Evolutionary conservation across 92 coral and sea anemone genomes (phyloP), one percentile per base, ranked within the genome.

Genomic region (Zoanthus sansibaricus): DNA sequence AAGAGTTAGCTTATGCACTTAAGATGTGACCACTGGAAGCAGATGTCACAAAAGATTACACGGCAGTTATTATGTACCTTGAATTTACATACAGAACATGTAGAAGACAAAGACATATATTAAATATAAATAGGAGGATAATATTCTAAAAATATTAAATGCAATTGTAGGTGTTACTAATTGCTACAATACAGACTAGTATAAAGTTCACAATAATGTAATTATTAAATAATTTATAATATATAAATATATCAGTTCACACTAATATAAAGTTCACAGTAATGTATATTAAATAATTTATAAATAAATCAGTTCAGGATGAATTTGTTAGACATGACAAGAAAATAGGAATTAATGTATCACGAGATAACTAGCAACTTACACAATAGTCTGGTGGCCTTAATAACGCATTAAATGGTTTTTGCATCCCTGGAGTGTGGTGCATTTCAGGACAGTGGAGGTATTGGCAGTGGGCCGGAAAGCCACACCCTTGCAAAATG

Each of bases 1-100:
- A 87, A 78, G 86, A 70, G 79, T 77, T 48, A 87, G 79, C 76
- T 83, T 83, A n/a, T 69, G 75, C 90, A 78, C 79, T 87, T 78
- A 72, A 87, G 86, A 87, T 87, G 90, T 87, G 90, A 77, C 90
- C 86, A 87, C 74, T 77, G 83, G 79, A 32, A 83, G 83, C 89
- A 86, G 61, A 76, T 66, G 80, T 86, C 80, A 77, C 89, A 86
- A 68, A 86, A 86, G 77, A 86, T 86, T 76, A 85, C 89, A 62
- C 62, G 72, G 89, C 74, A 82, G 84, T 86, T 77, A 77, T 68
- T 86, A 77, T 77, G 89, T 76, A 86, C 89, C 82, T 56, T 71
- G 73, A 86, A 86, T 76, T 86, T 86, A 67, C 89, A 76, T 77
- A 77, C 82, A 76, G 89, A 86, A 77, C 89, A 77, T 33, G 75